Evolutionary conservation across 2,797 vertebrate species (phyloP).

Genomic region (Cygnus olor): DNA sequence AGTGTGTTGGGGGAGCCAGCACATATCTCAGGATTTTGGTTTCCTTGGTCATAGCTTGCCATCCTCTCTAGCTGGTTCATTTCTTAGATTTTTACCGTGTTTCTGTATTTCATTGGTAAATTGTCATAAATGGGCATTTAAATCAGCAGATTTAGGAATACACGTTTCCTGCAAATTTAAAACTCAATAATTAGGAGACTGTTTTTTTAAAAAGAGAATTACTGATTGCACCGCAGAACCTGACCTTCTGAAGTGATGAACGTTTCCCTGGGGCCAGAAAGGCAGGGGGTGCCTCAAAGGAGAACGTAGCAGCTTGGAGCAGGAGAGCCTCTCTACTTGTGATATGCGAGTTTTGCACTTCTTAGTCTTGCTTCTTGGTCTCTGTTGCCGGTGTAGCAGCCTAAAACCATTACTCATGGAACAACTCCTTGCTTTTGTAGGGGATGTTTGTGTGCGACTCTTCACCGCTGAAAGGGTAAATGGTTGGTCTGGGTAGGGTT

Average conservation of each 20-base stretch:
- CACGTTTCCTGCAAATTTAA: background rate
- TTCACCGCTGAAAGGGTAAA: background rate
- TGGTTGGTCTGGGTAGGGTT: background rate
- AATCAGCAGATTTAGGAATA: background rate
- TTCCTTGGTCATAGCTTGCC: background rate
- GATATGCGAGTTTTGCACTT: background rate
- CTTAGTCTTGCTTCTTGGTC: background rate
- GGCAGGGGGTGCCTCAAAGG: background rate
- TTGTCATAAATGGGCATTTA: background rate
- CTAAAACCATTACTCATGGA: background rate
- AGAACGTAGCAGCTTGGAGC: background rate
- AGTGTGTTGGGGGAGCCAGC: background rate
- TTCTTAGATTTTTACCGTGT: background rate
- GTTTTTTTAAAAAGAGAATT: background rate
- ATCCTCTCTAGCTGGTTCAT: background rate
- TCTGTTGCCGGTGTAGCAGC: background rate
- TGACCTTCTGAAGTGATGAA: background rate
- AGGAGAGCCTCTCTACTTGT: background rate
- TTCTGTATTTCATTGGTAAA: background rate
- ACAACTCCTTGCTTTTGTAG: background rate
- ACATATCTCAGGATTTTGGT: background rate
- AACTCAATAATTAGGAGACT: background rate
- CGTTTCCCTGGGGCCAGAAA: background rate
- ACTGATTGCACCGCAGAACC: background rate
- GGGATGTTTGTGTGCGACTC: background rate